Percentiles rank a stretch among this genome's conserved stretches.
These are phyloP conservation scores for Blera fallax DNA, from an alignment of 2,888 invertebrate genomes.

Conservation along the genomic window DNA sequence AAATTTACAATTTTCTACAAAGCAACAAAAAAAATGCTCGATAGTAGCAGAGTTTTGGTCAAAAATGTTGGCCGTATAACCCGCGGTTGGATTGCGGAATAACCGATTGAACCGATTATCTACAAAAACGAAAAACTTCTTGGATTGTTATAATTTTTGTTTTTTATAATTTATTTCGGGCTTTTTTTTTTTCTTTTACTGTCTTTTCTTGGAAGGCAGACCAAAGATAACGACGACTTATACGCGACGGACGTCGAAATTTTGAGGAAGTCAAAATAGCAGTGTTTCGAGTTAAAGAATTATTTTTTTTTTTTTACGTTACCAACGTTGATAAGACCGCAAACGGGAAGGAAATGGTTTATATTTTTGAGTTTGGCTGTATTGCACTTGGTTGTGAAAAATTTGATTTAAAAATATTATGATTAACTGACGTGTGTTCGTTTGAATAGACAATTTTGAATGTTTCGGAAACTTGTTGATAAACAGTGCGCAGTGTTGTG, in stretches of 20 bases:
- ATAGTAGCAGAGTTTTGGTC: background rate
- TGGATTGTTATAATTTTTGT: constrained; percentile 6
- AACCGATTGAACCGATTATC: background rate
- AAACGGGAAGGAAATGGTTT: background rate
- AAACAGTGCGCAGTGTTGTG: constrained; percentile 10
- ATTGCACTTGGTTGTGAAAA: background rate
- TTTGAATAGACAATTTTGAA: background rate
- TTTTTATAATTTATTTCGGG: constrained; percentile 1
- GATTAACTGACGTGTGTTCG: background rate
- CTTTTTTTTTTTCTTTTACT: background rate
- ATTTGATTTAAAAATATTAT: background rate
- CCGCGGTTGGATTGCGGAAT: background rate
- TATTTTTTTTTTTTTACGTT: background rate
- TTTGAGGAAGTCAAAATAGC: constrained; percentile 19
- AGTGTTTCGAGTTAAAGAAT: constrained; percentile 19
- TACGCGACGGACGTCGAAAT: constrained; percentile 40
- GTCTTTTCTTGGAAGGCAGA: constrained; percentile 17
- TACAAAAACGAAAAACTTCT: background rate
- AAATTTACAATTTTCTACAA: background rate
- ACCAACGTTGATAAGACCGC: background rate
- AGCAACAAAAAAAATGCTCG: background rate
- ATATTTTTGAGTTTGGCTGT: background rate
- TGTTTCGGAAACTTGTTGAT: constrained; percentile 36
- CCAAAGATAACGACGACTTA: constrained; percentile 44
- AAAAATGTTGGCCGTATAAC: background rate